phyloP scores from a whole-genome alignment of 2,888 invertebrate genomes.

The Apodemia hepburni region DNA sequence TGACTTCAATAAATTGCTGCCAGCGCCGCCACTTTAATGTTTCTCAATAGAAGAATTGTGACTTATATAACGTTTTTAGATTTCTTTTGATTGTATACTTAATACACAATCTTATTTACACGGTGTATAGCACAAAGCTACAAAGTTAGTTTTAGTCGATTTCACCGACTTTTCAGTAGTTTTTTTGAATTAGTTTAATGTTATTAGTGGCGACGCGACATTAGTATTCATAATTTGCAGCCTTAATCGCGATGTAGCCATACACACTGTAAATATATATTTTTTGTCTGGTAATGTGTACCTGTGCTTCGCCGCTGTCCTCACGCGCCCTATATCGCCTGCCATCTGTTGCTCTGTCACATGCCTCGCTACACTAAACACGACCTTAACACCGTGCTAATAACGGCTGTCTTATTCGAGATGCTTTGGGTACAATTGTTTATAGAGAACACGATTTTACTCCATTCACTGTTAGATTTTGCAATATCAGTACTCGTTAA shows the following conservation, averaged over 20 bases:
- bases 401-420: constrained; percentile 41
- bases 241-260: not conserved
- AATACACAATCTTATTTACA: not conserved
- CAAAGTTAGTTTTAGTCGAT: not conserved
- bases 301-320: constrained; percentile 70
- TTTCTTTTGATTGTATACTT: not conserved
- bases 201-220: not conserved
- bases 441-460: constrained; percentile 19
- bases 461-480: not conserved
- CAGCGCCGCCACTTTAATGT: not conserved
- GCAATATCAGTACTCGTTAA: not conserved
- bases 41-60: not conserved
- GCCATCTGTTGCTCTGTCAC: constrained; percentile 69
- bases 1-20: not conserved
- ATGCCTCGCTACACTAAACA: constrained; percentile 74
- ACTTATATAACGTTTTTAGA: not conserved
- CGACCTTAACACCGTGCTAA: constrained; percentile 60
- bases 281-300: constrained; percentile 26
- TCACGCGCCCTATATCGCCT: constrained; percentile 69
- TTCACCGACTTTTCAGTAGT: not conserved
- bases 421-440: constrained; percentile 36
- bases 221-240: not conserved
- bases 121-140: not conserved
- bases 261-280: constrained; percentile 19
- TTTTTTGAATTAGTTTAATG: not conserved